phyloP scores from a whole-genome alignment of 2,888 invertebrate species.

The Nephrotoma flavescens region DNA sequence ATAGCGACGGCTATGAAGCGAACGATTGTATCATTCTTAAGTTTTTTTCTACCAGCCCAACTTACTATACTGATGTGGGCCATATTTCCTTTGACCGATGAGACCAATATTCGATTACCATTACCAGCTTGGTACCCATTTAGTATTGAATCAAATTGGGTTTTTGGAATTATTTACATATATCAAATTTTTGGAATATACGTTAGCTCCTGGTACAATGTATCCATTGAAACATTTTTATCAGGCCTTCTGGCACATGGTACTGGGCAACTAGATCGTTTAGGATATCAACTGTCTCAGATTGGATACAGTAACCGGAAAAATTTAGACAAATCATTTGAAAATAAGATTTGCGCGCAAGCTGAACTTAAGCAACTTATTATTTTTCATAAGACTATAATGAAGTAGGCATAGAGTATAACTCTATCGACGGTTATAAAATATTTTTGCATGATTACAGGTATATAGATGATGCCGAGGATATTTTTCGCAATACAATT shows the following conservation, averaged over 20 bases:
- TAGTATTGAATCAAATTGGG: background rate
- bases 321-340: background rate
- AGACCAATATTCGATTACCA: background rate
- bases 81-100: background rate
- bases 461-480: background rate
- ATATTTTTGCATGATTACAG: background rate
- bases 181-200: slow-evolving; percentile 1
- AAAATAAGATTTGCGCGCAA: background rate
- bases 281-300: background rate
- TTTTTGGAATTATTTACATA: background rate
- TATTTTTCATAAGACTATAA: background rate
- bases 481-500: background rate
- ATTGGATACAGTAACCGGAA: background rate
- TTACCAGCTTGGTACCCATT: slow-evolving; percentile 3
- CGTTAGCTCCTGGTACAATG: background rate
- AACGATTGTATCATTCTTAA: background rate
- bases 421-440: no score
- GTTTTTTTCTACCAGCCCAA: background rate
- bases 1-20: background rate
- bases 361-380: background rate
- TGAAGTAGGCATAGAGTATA: background rate
- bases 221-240: background rate
- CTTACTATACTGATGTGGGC: background rate
- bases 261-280: background rate
- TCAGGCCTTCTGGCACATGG: background rate